A percentile compares a stretch with the other conserved stretches of the same genome.
phyloP scores from a whole-genome alignment of 30 jellyfish, hydroid and myxozoan species.

The Hydractinia echinata region DNA sequence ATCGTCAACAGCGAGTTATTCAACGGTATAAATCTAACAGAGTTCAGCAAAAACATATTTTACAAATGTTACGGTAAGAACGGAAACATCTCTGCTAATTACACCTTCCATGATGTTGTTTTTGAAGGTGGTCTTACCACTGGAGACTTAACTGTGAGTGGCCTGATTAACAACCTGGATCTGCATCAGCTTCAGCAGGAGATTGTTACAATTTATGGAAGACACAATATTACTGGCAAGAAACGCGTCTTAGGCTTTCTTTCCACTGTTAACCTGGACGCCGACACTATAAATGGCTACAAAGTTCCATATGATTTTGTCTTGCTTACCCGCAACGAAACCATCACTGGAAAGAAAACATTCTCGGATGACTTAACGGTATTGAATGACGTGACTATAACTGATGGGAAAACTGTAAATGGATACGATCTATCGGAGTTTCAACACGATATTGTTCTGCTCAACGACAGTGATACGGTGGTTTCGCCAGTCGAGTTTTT shows the following conservation, averaged over 20 bases:
- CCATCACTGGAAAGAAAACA: conserved; percentile 56
- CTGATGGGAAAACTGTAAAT: conserved; percentile 35
- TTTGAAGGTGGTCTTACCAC: background rate
- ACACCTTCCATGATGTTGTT: background rate
- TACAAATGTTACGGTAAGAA: conserved; percentile 33
- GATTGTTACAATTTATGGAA: conserved; percentile 53
- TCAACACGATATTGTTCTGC: conserved; percentile 30
- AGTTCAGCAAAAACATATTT: conserved; percentile 5
- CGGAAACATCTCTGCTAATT: background rate
- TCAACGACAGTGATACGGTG: conserved; percentile 43
- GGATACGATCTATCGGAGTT: conserved; percentile 73
- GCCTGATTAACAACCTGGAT: conserved; percentile 13
- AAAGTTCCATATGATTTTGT: conserved; percentile 62
- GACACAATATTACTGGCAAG: conserved; percentile 39
- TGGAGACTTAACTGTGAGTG: background rate
- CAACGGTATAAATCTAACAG: background rate
- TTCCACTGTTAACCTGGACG: background rate
- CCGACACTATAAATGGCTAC: conserved; percentile 31
- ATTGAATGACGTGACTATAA: conserved; percentile 39
- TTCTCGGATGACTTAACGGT: conserved; percentile 42
- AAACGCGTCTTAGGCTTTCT: background rate
- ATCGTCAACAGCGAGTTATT: background rate
- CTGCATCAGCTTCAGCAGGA: conserved; percentile 4
- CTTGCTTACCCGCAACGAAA: conserved; percentile 42
- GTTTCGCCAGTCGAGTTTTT: conserved; percentile 26